phyloP scores from a whole-genome alignment of 1,140 invertebrate species.

The Panonychus citri region DNA sequence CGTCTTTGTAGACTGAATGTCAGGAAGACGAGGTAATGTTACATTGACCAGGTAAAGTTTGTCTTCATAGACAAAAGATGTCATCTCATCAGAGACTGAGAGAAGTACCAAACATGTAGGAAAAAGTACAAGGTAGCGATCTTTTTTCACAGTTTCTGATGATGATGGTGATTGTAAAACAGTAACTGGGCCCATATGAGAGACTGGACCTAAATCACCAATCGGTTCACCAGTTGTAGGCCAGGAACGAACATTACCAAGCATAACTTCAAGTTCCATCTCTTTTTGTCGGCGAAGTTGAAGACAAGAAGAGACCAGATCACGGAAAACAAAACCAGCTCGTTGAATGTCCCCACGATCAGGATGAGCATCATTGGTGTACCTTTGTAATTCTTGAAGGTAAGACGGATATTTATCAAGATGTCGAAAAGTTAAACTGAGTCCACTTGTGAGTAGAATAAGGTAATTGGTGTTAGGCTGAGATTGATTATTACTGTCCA shows the following conservation, averaged over 20 bases:
- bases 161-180: conserved; percentile 39
- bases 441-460: conserved; percentile 62
- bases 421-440: conserved; percentile 81
- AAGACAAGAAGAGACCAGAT: conserved; percentile 68
- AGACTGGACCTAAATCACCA: conserved; percentile 25
- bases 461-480: conserved; percentile 50
- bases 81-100: conserved; percentile 65
- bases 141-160: conserved; percentile 43
- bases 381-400: conserved; percentile 77
- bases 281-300: conserved; percentile 77
- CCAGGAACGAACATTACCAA: conserved; percentile 73
- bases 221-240: conserved; percentile 20
- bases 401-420: conserved; percentile 68
- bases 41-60: background rate
- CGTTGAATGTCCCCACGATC: conserved; percentile 88
- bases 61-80: conserved; percentile 76
- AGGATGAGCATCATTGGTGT: conserved; percentile 76
- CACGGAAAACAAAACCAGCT: conserved; percentile 75
- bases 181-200: conserved; percentile 33
- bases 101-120: conserved; percentile 63
- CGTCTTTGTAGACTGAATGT: background rate
- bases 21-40: background rate
- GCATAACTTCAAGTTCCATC: conserved; percentile 77
- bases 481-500: conserved; percentile 30
- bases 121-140: conserved; percentile 78